phyloP scores from a whole-genome alignment of 2,113 vertebrate genomes.

The Oreocharis arfaki region DNA sequence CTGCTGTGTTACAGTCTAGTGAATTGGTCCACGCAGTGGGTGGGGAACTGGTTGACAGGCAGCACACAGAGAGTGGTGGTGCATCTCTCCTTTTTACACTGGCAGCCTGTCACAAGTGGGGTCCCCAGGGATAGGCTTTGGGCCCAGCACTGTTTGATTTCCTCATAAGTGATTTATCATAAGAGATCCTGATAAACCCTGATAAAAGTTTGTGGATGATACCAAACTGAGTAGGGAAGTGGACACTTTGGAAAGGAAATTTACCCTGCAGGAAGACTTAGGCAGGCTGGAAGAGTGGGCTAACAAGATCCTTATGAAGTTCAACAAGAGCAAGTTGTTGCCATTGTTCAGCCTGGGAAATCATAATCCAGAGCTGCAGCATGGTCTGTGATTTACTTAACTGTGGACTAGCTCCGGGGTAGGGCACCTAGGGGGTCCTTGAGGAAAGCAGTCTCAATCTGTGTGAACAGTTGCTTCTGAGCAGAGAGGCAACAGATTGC shows the following conservation, averaged over 20 bases:
- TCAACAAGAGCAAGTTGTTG: background rate
- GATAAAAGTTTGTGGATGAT: background rate
- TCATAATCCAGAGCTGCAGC: background rate
- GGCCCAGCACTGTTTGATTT: background rate
- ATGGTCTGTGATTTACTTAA: background rate
- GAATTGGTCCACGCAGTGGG: background rate
- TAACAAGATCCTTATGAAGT: background rate
- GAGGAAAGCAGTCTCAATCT: background rate
- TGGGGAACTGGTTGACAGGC: background rate
- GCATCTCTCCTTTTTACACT: background rate
- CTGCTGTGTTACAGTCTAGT: background rate
- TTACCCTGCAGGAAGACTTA: background rate
- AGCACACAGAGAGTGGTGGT: background rate
- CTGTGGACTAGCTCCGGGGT: background rate
- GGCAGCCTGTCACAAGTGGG: background rate
- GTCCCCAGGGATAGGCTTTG: background rate
- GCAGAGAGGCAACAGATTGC: background rate
- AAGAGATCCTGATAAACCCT: background rate
- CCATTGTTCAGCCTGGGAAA: background rate
- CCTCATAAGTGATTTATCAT: background rate
- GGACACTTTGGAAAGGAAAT: background rate
- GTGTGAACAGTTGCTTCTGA: background rate
- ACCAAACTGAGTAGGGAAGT: background rate
- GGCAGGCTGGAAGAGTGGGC: background rate
- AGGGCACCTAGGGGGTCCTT: rapidly evolving